Base-by-base conservation (phyloP, 2,113 vertebrate genomes). In the Daphoenositta chrysoptera region DNA sequence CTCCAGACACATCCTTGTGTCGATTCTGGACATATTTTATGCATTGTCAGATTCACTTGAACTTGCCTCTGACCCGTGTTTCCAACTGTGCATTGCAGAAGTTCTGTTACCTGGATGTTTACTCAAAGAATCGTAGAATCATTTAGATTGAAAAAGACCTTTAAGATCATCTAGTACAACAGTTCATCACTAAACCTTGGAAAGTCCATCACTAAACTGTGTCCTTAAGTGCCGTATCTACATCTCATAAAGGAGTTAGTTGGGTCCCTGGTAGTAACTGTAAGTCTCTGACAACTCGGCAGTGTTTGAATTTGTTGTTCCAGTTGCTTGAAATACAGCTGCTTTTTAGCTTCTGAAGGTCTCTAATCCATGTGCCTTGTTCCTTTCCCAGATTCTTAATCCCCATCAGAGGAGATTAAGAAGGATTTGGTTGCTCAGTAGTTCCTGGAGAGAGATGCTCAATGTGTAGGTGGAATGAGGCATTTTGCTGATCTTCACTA, bases 11-110 rank as follows among this genome's bases (percentile, higher is more conserved):
- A 44, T 87, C 65, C 30, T 87, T 3, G 0, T 45, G 44, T 47
- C 0, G 0, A 9, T 53, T 83, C 50, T 73, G 19, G 33, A 83
- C 63, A 16, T 6, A 10, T 66, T 83, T 86, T 50, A 11, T 75
- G 19, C 45, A 54, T 54, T 54, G 28, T 84, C 39, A 70, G 17
- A 20, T 76, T 92, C 42, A n/a, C 47, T 40, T 71, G 47, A 87
- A 39, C 56, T 83, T 71, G 31, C 28, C 18, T 84, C 47, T 72
- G 30, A 61, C 13, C 9, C 15, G 4, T 27, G 14, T 60, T 92
- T 87, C 18, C 27, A 57, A 1, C 20, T 76, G 48, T 60, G 35
- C 0, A 0, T 82, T 65, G 24, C 20, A 21, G 6, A 50, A 50
- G 13, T 63, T 83, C 10, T 21, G 7, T 58, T 87, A 31, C 44